phyloP scores from a whole-genome alignment of 1,140 invertebrate species.

The Pteromalus puparum region DNA sequence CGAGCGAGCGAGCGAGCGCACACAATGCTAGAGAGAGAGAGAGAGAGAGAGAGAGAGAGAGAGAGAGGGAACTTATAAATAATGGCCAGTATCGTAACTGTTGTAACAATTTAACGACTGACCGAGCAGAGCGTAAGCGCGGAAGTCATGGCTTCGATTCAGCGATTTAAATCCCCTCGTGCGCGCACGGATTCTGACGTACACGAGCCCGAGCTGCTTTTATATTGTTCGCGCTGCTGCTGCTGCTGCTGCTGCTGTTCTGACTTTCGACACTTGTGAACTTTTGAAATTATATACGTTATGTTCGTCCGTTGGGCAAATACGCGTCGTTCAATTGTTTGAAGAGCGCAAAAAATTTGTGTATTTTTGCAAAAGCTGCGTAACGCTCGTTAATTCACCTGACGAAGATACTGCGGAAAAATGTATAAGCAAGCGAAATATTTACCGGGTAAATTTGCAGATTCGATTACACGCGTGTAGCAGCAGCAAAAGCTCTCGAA shows the following conservation, averaged over 20 bases:
- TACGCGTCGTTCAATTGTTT: too few species aligned
- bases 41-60: slow-evolving; percentile 2
- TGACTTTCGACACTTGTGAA: slow-evolving; percentile 17
- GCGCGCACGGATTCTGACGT: not conserved
- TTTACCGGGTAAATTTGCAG: not conserved
- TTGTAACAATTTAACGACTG: slow-evolving; percentile 49
- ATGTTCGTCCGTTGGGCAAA: too few species aligned
- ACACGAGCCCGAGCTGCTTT: not conserved
- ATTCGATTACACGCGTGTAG: not conserved
- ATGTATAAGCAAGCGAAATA: not conserved
- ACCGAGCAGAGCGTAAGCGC: slow-evolving; percentile 38
- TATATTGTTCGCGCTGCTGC: not conserved
- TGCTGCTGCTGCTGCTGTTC: not conserved
- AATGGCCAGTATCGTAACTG: slow-evolving; percentile 31
- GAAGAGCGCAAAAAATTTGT: too few species aligned
- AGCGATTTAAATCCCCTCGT: slow-evolving; percentile 45
- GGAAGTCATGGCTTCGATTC: slow-evolving; percentile 43
- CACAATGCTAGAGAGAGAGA: not conserved
- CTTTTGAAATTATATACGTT: too few species aligned
- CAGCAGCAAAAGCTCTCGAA: not conserved
- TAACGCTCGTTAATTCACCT: too few species aligned
- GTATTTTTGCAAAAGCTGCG: not conserved
- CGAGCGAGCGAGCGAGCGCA: not conserved
- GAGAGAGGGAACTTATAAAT: slow-evolving; percentile 12
- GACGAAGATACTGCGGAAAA: not conserved